phyloP scores from a whole-genome alignment of 2,113 vertebrate genomes.

The Zeus faber region DNA sequence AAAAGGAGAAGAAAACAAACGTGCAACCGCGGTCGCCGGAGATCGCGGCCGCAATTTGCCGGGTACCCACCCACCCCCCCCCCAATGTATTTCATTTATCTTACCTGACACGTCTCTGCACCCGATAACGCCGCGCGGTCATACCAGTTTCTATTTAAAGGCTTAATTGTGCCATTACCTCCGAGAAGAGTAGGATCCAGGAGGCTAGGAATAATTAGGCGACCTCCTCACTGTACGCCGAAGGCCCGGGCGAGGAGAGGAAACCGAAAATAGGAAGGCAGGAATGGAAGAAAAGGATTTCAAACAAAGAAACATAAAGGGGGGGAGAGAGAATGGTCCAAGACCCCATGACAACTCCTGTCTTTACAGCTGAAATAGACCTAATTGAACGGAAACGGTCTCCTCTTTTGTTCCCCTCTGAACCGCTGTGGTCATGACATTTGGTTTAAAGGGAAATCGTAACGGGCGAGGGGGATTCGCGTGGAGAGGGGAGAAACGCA shows the following conservation, averaged over 20 bases:
- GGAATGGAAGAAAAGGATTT: too few relatives aligned
- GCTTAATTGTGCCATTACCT: conserved; percentile 70
- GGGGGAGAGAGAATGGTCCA: too few relatives aligned
- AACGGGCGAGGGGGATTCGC: conserved; percentile 24
- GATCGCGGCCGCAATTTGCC: too few relatives aligned
- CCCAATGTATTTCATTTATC: too few relatives aligned
- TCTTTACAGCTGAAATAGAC: conserved; percentile 65
- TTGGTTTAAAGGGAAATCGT: conserved; percentile 29
- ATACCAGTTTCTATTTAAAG: conserved; percentile 65
- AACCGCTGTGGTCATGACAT: conserved; percentile 50
- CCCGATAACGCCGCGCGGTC: conserved; percentile 62
- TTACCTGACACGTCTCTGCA: conserved; percentile 71
- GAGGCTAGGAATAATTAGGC: conserved; percentile 56
- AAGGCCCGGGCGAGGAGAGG: conserved; percentile 75
- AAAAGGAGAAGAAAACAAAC: not conserved
- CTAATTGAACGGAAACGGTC: conserved; percentile 71
- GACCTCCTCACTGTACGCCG: conserved; percentile 75
- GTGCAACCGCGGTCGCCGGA: too few relatives aligned
- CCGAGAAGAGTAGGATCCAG: conserved; percentile 6
- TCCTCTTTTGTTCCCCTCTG: conserved; percentile 56
- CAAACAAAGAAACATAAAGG: too few relatives aligned
- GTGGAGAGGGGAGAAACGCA: conserved; percentile 40
- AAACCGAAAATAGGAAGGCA: too few relatives aligned
- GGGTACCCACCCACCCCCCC: too few relatives aligned
- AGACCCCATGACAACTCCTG: conserved; percentile 65